Conservation (phyloP, 2,113 vertebrate genomes). For the Euleptes europaea region DNA sequence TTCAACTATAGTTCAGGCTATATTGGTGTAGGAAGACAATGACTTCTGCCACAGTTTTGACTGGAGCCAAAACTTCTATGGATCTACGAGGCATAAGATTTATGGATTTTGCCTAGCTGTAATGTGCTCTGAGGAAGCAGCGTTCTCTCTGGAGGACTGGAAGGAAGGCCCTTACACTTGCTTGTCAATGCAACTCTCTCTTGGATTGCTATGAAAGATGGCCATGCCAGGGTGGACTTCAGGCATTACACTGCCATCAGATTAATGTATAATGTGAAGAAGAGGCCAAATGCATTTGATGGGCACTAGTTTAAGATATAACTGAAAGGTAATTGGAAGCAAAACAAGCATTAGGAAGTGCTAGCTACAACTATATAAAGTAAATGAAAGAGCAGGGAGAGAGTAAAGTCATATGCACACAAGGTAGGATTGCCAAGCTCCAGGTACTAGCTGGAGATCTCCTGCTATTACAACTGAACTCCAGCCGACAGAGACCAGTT, state of each 20-base stretch:
- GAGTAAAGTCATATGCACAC: not conserved
- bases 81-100: not conserved
- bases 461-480: too few relatives aligned
- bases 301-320: not conserved
- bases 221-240: not conserved
- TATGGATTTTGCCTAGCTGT: not conserved
- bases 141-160: not conserved
- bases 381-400: not conserved
- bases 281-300: too few relatives aligned
- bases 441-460: too few relatives aligned
- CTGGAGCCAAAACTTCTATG: not conserved
- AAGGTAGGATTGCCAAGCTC: too few relatives aligned
- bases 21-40: not conserved
- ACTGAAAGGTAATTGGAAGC: not conserved
- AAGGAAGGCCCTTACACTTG: not conserved
- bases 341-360: not conserved
- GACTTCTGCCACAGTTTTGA: constrained; percentile 16
- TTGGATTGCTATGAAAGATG: not conserved
- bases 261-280: not conserved
- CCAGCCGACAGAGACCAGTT: too few relatives aligned
- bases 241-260: not conserved
- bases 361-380: not conserved
- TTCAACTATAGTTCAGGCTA: not conserved
- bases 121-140: not conserved
- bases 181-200: not conserved